phyloP scores from a whole-genome alignment of 2,888 invertebrate species.

The Salticus scenicus region DNA sequence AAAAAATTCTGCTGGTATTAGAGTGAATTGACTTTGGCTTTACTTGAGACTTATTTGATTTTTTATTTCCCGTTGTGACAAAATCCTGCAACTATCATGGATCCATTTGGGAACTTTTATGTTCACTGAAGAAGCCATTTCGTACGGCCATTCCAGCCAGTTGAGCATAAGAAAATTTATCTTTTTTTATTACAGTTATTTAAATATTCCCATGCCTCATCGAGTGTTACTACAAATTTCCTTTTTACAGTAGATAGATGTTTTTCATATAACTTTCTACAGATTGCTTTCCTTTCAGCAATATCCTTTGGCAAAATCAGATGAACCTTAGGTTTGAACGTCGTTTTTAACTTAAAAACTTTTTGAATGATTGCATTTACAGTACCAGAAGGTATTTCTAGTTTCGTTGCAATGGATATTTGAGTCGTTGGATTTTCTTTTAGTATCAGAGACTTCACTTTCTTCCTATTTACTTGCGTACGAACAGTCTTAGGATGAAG shows the following conservation, averaged over 20 bases:
- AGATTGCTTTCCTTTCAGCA: not conserved
- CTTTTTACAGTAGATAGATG: not conserved
- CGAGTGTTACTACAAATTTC: slow-evolving; percentile 10
- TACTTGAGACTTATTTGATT: not conserved
- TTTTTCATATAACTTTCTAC: slow-evolving; percentile 9
- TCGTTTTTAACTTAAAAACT: not conserved
- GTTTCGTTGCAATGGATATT: not conserved
- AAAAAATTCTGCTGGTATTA: slow-evolving; percentile 17
- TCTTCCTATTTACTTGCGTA: not conserved
- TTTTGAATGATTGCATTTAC: not conserved
- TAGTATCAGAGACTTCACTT: slow-evolving; percentile 2
- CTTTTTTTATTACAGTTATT: not conserved
- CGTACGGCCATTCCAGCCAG: slow-evolving; percentile 1
- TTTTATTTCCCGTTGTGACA: slow-evolving; percentile 7
- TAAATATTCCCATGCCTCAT: not conserved
- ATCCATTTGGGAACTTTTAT: not conserved
- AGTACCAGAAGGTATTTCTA: not conserved
- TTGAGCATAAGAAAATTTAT: not conserved
- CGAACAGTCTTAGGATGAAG: not conserved
- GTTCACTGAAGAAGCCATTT: slow-evolving; percentile 2
- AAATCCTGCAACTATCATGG: not conserved
- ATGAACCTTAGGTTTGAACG: not conserved
- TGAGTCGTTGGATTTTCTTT: not conserved
- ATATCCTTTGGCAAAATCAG: not conserved
- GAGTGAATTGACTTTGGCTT: not conserved